Evolutionary conservation across 2,113 vertebrate species (phyloP), one percentile per base, ranked within the genome.

Genomic region (Corapipo altera): DNA sequence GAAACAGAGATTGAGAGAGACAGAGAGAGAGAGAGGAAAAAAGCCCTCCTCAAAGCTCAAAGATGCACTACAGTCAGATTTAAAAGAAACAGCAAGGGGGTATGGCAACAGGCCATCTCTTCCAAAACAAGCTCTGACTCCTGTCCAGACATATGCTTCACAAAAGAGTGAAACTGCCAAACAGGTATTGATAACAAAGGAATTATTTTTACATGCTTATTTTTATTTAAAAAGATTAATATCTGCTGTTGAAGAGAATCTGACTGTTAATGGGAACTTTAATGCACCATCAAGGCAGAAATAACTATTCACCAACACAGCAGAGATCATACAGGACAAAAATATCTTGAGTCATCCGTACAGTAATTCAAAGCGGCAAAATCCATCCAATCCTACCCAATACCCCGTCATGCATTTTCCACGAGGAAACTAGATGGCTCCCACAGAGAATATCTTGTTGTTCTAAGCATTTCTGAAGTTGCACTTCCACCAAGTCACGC

Each of bases 351-450:
- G 79, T 97, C 91, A 96, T 93, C 85, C 85, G 92, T 66, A 77
- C 92, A 65, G 69, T 95, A 96, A 94, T 97, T 97, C 93, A 96
- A 96, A 97, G 93, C 92, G 96, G 93, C 91, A 91, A 95, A 94
- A 92, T 84, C 78, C 32, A 93, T 64, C 61, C 52, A 93, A 17
- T 93, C 73, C 91, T 96, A 81, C 88, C 88, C 88, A 88, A 96
- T 96, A 92, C 39, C 30, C 85, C 72, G 78, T 69, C 79, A 58
- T 51, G 95, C 90, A 94, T 90, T 96, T 96, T 96, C 85, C 93
- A 93, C 14, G 28, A 71, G 79, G 90, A 96, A 96, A 95, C 75
- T 84, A 92, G 72, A 86, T 0, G 4, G 18, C 82, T 95, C 90
- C 92, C 90, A 93, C 83, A 74, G 91, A 94, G 93, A 96, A 48